Evolutionary conservation across 2,797 vertebrate species (phyloP), one percentile per base, ranked within the genome.

Genomic region (Scleropages formosus): DNA sequence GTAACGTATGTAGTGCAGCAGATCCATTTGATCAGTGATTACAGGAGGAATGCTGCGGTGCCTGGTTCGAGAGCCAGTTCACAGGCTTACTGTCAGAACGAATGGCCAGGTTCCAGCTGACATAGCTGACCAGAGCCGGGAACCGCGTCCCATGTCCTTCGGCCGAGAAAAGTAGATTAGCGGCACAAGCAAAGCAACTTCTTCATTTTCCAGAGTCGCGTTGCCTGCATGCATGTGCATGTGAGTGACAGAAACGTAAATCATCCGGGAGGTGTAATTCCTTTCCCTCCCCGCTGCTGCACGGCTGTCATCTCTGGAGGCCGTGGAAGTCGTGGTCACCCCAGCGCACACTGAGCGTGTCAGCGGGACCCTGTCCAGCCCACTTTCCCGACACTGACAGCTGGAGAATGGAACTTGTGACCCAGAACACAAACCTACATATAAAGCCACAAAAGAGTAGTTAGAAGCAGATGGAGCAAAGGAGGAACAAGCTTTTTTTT

Each of bases 391-490:
- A 73, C 78, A 78, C 75, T 89, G 86, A 90, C 87, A 90, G 87
- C 81, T 84, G 85, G 82, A 89, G 88, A 91, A 90, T 87, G 82
- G 85, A 88, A 80, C 84, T 85, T 81, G 82, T 90, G 88, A 91
- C 88, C 88, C 88, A 90, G 85, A 91, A 89, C 83, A 81, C 83
- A 74, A 82, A 85, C 85, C 84, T 84, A 81, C 83, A 89, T 87
- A 80, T 83, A 88, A 83, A 80, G 84, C 82, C 84, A 90, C 87
- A 86, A 83, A 85, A 85, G 85, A 83, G 79, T 66, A 72, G 73
- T 51, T 79, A 66, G 72, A 49, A 74, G 74, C 80, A 81, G 82
- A 76, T 83, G 83, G 81, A 81, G 69, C 66, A 81, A 77, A 77
- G 70, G 78, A 69, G 78, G 85, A 76, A 78, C 69, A 73, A 26